A percentile compares a stretch with the other conserved stretches of the same genome.
phyloP scores from a whole-genome alignment of 1,140 invertebrate genomes.

The Babylonia areolata region DNA sequence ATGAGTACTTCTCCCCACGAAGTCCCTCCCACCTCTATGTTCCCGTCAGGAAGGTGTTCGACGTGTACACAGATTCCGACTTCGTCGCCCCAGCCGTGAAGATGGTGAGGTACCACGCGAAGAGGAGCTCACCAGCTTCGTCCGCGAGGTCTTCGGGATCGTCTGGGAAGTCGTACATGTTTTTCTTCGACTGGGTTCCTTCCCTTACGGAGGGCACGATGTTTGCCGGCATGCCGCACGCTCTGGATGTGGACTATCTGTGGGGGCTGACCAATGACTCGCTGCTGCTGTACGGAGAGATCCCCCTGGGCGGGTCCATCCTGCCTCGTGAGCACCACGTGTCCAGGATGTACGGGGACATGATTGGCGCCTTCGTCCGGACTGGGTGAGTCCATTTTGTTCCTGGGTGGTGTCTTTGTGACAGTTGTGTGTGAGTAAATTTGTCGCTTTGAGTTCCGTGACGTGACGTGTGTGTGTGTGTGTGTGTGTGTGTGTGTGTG shows the following conservation, averaged over 20 bases:
- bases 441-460: not conserved
- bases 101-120: not conserved
- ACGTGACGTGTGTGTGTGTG: not conserved
- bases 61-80: not conserved
- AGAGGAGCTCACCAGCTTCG: not conserved
- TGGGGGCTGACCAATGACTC: not conserved
- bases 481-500: constrained; percentile 2
- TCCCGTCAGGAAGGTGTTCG: not conserved
- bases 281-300: not conserved
- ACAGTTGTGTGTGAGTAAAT: not conserved
- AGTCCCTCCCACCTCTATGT: not conserved
- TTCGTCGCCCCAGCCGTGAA: not conserved
- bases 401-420: not conserved
- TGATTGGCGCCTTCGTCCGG: not conserved
- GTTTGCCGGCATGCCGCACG: not conserved
- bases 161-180: not conserved
- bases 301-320: not conserved
- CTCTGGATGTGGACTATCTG: not conserved
- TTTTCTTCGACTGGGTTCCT: not conserved
- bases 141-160: too few relatives aligned
- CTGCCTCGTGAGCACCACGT: not conserved
- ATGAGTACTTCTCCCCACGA: constrained; percentile 1
- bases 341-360: not conserved
- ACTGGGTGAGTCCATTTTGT: not conserved
- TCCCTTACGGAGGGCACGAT: not conserved